Evolutionary conservation across 2,113 vertebrate species (phyloP), one percentile per base, ranked within the genome.

Genomic region (Arenaria interpres): DNA sequence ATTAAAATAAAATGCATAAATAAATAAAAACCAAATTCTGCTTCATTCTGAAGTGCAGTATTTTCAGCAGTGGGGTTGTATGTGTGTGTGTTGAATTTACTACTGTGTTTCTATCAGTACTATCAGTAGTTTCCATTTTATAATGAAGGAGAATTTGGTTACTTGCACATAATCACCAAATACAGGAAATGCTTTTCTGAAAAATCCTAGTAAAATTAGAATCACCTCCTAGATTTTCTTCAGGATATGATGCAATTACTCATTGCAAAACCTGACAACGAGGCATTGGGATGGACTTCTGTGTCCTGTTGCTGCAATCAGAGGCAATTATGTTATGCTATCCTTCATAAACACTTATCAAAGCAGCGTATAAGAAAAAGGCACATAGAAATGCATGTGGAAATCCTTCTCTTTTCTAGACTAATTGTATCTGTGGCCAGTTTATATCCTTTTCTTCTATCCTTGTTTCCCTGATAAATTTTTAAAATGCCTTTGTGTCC

Each of bases 31-130:
- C 0, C 16, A 51, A 85, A 60, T 85, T 41, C 18, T 67, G 8
- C 32, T 88, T 90, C 21, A 27, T 59, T 79, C 41, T 83, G 7
- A 89, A 51, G 13, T 63, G 25, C 22, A 46, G 10, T 75, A 25
- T 22, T 79, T 85, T 82, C 0, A 2, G 9, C 12, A 5, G 6
- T 16, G 2, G 4, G 16, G 4, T 2, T 17, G 1, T 67, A 10
- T 30, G 2, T 69, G 1, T 9, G 3, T 66, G 15, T 54, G 22
- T 45, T 85, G 53, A 69, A 86, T 69, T 37, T 86, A 30, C 25
- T 54, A 7, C 20, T 63, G 2, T 45, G 37, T n/a, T n/a, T n/a
- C n/a, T n/a, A n/a, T n/a, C n/a, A n/a, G n/a, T n/a, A n/a, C n/a
- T 72, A 64, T 56, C n/a, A 72, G 17, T n/a, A 53, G 8, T 69